A percentile compares a stretch with the other conserved stretches of the same genome.
phyloP scores from a whole-genome alignment of 2,797 vertebrate genomes.

The Acropternis orthonyx region DNA sequence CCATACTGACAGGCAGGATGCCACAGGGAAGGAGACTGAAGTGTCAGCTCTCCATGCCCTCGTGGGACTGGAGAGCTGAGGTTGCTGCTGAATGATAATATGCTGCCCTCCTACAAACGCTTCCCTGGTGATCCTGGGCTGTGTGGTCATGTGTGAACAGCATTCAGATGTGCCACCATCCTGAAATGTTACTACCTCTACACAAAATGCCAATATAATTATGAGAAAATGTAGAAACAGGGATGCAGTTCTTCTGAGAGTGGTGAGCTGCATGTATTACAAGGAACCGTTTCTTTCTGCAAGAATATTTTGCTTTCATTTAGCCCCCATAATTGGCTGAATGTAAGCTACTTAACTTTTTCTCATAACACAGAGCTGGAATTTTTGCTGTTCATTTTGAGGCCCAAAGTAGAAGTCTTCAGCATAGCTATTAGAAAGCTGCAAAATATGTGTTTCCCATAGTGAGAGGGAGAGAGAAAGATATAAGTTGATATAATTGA shows the following conservation, averaged over 20 bases:
- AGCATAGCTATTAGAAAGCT: background rate
- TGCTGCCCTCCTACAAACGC: background rate
- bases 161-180: background rate
- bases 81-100: slow-evolving; percentile 24
- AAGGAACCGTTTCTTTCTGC: background rate
- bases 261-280: background rate
- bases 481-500: background rate
- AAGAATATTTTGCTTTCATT: background rate
- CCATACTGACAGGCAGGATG: background rate
- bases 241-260: background rate
- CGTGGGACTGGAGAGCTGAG: background rate
- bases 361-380: background rate
- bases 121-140: background rate
- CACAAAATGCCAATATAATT: slow-evolving; percentile 3
- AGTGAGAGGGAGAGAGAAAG: background rate
- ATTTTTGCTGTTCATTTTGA: background rate
- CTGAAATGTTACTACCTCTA: slow-evolving; percentile 20
- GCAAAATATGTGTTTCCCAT: background rate
- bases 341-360: background rate
- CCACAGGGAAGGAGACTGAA: background rate
- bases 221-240: slow-evolving; percentile 18
- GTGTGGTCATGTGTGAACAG: background rate
- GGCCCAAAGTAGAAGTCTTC: background rate
- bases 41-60: background rate
- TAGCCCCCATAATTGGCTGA: background rate